Percentiles rank a stretch among this genome's conserved stretches.
Evolutionary conservation across 2,113 vertebrate species (phyloP).

Genomic region (Machaerirhynchus nigripectus): DNA sequence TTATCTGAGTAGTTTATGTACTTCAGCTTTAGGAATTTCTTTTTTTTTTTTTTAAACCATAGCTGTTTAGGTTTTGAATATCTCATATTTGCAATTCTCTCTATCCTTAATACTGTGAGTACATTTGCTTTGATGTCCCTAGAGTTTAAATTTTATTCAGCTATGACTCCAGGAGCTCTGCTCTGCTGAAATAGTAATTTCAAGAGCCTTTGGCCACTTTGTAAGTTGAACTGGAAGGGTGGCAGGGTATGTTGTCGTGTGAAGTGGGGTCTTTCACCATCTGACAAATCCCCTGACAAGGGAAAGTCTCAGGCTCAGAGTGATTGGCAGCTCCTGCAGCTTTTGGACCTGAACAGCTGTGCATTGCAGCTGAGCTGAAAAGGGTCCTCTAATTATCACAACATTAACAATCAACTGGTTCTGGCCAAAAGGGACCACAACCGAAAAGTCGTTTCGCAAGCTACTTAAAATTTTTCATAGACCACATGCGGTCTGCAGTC

Average conservation of each 20-base stretch:
- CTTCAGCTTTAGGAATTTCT: not conserved
- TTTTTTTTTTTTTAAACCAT: not conserved
- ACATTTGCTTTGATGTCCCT: not conserved
- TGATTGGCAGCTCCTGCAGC: constrained; percentile 33
- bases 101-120: not conserved
- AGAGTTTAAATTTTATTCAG: not conserved
- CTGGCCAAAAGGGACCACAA: constrained; percentile 16
- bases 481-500: not conserved
- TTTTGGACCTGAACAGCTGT: constrained; percentile 29
- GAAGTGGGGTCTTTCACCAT: not conserved
- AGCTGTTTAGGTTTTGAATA: not conserved
- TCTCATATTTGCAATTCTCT: not conserved
- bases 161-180: not conserved
- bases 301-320: not conserved
- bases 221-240: not conserved
- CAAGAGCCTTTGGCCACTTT: not conserved
- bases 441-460: not conserved
- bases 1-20: not conserved
- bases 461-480: constrained; percentile 27
- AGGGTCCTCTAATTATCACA: constrained; percentile 17
- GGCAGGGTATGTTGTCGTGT: not conserved
- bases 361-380: constrained; percentile 25
- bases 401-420: constrained; percentile 3
- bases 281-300: constrained; percentile 16
- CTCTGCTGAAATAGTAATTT: not conserved